Evolutionary conservation across 2,888 invertebrate genomes (phyloP), one percentile per base, ranked within the genome.

Genomic region (Ceraclea dissimilis): DNA sequence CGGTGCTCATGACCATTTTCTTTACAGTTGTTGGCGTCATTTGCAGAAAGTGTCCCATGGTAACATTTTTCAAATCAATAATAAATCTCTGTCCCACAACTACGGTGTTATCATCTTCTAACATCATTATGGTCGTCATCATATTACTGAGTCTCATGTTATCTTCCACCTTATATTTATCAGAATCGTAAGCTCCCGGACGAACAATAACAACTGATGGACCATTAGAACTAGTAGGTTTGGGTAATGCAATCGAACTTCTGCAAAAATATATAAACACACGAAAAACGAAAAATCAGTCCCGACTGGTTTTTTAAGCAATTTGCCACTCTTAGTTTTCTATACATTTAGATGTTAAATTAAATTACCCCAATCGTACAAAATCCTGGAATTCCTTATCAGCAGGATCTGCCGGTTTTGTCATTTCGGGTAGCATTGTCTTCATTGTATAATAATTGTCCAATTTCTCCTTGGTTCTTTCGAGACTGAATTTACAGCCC

Each of bases 401-500:
- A 17, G 49, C 39, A 2, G 58, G 58, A 20, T 58, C 55, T 4
- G 52, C 16, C 13, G 13, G 33, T 1, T 2, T 13, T 5, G 21
- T 18, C 16, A 58, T 31, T 46, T 58, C 58, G 2, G 58, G 58
- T 13, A 52, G 11, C n/a, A 48, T 34, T 11, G 58, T 39, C 21
- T 46, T 55, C 55, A 55, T 49, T 5, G 55, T 46, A 64, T 82
- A 81, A 64, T 72, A 81, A 49, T 75, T 68, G 64, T 85, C 84
- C 10, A 85, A 59, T 66, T 84, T 84, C 62, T 80, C 75, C 64
- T 85, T 85, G 1, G 81, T 73, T 47, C 78, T 71, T 65, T 84
- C 82, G 64, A 85, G 67, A 62, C 83, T 84, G 66, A 75, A 83
- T 67, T 85, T 85, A 65, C 82, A 82, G 31, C 84, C 83, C 6